These are phyloP conservation scores for Drosophila emarginata DNA, from an alignment of 2,888 invertebrate species.

Conservation along the genomic window DNA sequence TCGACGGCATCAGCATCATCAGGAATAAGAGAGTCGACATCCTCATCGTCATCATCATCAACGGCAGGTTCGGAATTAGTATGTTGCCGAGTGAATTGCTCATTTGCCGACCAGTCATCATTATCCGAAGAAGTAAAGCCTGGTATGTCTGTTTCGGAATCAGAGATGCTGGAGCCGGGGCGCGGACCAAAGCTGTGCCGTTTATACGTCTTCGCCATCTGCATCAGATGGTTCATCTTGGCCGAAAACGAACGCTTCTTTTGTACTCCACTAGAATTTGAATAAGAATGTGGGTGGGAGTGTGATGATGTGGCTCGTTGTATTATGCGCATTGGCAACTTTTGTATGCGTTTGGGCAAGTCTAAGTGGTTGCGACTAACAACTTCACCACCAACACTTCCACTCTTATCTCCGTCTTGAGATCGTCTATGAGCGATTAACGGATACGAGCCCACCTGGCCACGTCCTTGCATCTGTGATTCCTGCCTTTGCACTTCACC, in stretches of 20 bases:
- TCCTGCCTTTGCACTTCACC: constrained; percentile 85
- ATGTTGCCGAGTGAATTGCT: constrained; percentile 26
- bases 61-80: not conserved
- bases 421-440: constrained; percentile 58
- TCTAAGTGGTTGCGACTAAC: constrained; percentile 42
- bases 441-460: constrained; percentile 68
- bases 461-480: constrained; percentile 54
- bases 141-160: constrained; percentile 87
- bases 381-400: not conserved
- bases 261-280: constrained; percentile 30
- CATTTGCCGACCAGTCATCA: constrained; percentile 71
- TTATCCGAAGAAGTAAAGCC: constrained; percentile 79
- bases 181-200: constrained; percentile 82
- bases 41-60: constrained; percentile 5
- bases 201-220: constrained; percentile 88
- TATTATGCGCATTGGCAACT: constrained; percentile 71
- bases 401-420: not conserved
- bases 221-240: constrained; percentile 92
- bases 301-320: constrained; percentile 55
- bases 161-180: constrained; percentile 88
- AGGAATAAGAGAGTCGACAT: not conserved
- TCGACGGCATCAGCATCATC: not conserved
- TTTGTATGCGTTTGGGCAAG: constrained; percentile 69
- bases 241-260: constrained; percentile 92
- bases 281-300: constrained; percentile 16